A percentile compares a stretch with the other conserved stretches of the same genome.
Conservation (phyloP, 2,888 invertebrate genomes). For the Melanostoma scalare region DNA sequence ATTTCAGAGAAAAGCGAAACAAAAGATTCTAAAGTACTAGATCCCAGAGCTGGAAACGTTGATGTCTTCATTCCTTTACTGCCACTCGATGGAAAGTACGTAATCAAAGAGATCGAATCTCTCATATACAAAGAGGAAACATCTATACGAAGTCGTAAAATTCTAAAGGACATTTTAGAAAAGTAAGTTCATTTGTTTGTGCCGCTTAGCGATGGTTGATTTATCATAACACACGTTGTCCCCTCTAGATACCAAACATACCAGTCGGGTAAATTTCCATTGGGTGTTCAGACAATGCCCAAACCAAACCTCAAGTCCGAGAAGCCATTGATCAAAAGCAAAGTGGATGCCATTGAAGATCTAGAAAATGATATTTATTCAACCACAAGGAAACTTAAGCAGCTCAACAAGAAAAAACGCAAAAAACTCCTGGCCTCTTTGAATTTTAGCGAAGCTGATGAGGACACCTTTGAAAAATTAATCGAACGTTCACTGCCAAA, state of each 20-base stretch:
- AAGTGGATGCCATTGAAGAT: constrained; percentile 81
- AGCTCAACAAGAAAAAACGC: constrained; percentile 81
- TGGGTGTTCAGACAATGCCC: constrained; percentile 84
- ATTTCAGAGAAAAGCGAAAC: constrained; percentile 33
- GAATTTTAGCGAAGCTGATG: constrained; percentile 78
- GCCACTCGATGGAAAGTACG: constrained; percentile 84
- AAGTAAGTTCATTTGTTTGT: constrained; percentile 80
- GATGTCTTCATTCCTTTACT: constrained; percentile 88
- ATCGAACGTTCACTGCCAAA: constrained; percentile 77
- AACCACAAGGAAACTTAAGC: constrained; percentile 81
- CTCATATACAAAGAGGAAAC: constrained; percentile 83
- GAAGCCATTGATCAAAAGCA: constrained; percentile 78
- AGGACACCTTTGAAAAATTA: constrained; percentile 78
- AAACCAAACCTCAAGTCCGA: constrained; percentile 78
- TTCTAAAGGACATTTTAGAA: constrained; percentile 83
- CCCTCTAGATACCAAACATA: constrained; percentile 84
- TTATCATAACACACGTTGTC: constrained; percentile 5
- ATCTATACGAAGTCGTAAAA: constrained; percentile 84
- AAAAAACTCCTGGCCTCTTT: constrained; percentile 78
- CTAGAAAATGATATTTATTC: constrained; percentile 83
- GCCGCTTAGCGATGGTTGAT: too few relatives aligned
- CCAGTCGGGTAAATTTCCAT: constrained; percentile 86
- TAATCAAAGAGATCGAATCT: constrained; percentile 84
- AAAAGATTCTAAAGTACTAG: constrained; percentile 80
- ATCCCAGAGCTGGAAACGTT: constrained; percentile 92